A percentile compares a stretch with the other conserved stretches of the same genome.
Evolutionary conservation across 92 coral and sea anemone species (phyloP).

Genomic region (Porites divaricata): DNA sequence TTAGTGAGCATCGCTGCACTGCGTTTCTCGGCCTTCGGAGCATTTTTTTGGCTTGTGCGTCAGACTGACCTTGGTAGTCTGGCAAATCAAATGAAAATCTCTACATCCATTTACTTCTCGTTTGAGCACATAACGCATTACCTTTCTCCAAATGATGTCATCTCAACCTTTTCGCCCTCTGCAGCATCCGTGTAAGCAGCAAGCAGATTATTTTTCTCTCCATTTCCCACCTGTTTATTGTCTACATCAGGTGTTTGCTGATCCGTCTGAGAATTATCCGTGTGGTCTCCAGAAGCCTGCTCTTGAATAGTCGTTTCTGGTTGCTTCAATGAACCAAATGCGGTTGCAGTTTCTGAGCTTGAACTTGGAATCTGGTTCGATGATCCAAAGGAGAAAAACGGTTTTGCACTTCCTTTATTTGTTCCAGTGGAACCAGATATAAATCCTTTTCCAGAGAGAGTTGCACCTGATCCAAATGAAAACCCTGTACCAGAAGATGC

Average conservation of each 20-base stretch:
- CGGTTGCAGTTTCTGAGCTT: neutral
- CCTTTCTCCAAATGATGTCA: neutral
- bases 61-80: too few species aligned
- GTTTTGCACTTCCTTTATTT: neutral
- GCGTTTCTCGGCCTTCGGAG: neutral
- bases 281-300: neutral
- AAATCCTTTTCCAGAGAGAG: neutral
- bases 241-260: neutral
- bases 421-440: neutral
- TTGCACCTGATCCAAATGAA: neutral
- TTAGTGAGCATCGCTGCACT: too few species aligned
- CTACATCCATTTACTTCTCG: neutral
- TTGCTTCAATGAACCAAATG: neutral
- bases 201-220: neutral
- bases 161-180: neutral
- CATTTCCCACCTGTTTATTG: neutral
- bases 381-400: conserved; percentile 11
- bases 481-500: neutral
- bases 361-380: neutral
- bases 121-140: neutral
- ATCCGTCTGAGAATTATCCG: neutral
- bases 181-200: neutral
- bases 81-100: neutral
- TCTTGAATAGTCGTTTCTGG: neutral
- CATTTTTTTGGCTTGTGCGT: neutral